A percentile compares a stretch with the other conserved stretches of the same genome.
Evolutionary conservation across 2,888 invertebrate genomes (phyloP).

Genomic region (Synanthedon tipuliformis): DNA sequence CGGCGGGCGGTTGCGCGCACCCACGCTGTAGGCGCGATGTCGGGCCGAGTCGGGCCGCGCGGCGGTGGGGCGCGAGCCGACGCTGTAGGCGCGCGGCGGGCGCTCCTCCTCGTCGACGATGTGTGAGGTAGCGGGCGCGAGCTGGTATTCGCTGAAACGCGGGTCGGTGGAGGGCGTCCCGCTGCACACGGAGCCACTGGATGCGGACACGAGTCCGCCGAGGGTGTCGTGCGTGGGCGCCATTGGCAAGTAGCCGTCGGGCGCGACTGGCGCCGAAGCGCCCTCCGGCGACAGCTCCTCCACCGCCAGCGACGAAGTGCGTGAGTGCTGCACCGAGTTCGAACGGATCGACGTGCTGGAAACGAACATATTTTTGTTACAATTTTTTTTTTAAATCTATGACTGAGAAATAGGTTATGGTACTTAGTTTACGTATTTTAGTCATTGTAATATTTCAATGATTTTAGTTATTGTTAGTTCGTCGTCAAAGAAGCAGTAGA

Average conservation of each 20-base stretch:
- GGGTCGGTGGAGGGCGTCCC: constrained; percentile 86
- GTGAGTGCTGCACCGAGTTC: constrained; percentile 68
- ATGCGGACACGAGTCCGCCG: constrained; percentile 58
- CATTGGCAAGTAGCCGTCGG: constrained; percentile 76
- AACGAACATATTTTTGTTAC: neutral
- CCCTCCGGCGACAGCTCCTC: constrained; percentile 13
- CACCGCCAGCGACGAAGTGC: constrained; percentile 69
- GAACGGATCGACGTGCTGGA: constrained; percentile 24
- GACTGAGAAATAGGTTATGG: no score
- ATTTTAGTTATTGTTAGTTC: neutral
- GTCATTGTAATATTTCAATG: no score
- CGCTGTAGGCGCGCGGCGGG: constrained; percentile 85
- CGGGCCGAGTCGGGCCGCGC: constrained; percentile 45
- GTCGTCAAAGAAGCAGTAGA: neutral
- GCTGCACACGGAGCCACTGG: constrained; percentile 80
- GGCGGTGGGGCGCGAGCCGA: constrained; percentile 83
- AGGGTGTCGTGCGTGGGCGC: constrained; percentile 52
- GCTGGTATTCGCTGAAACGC: constrained; percentile 80
- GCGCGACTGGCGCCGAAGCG: constrained; percentile 9
- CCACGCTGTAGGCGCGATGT: constrained; percentile 70
- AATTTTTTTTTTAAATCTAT: no score
- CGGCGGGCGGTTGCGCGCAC: constrained; percentile 34
- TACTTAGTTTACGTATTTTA: no score
- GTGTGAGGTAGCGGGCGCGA: constrained; percentile 85
- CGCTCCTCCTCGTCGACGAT: constrained; percentile 73